phyloP scores from a whole-genome alignment of 2,113 vertebrate species.

The Bothrops jararaca region DNA sequence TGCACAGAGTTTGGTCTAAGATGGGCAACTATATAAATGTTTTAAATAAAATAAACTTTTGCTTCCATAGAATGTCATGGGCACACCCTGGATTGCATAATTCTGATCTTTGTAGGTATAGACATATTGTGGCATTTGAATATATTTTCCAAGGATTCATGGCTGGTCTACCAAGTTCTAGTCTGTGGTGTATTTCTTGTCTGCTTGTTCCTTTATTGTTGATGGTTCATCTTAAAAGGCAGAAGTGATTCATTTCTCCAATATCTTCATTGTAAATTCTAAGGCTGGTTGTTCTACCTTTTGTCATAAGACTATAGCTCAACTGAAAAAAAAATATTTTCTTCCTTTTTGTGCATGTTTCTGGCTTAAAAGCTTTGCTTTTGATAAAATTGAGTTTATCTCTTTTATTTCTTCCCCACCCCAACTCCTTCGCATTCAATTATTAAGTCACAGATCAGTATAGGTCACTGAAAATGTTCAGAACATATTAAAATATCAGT shows the following conservation, averaged over 20 bases:
- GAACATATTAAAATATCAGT: too few species aligned
- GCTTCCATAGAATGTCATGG: neutral
- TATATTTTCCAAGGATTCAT: neutral
- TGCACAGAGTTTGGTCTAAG: neutral
- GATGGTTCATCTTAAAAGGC: neutral
- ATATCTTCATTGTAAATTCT: neutral
- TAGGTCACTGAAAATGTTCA: neutral
- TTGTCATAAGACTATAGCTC: neutral
- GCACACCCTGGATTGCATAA: neutral
- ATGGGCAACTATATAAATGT: neutral
- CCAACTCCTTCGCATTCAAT: neutral
- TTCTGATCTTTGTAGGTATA: neutral
- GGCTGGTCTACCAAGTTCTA: neutral
- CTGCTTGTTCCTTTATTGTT: neutral
- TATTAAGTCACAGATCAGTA: neutral
- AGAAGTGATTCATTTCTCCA: neutral
- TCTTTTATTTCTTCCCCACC: neutral
- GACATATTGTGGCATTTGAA: neutral
- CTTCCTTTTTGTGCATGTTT: neutral
- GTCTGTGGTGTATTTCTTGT: neutral
- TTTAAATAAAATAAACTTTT: neutral
- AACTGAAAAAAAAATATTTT: neutral
- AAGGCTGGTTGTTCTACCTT: neutral
- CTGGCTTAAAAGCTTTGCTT: neutral
- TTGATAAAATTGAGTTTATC: neutral